These are phyloP conservation scores for Calypte anna DNA, from an alignment of 2,113 vertebrate genomes.

Conservation along the genomic window DNA sequence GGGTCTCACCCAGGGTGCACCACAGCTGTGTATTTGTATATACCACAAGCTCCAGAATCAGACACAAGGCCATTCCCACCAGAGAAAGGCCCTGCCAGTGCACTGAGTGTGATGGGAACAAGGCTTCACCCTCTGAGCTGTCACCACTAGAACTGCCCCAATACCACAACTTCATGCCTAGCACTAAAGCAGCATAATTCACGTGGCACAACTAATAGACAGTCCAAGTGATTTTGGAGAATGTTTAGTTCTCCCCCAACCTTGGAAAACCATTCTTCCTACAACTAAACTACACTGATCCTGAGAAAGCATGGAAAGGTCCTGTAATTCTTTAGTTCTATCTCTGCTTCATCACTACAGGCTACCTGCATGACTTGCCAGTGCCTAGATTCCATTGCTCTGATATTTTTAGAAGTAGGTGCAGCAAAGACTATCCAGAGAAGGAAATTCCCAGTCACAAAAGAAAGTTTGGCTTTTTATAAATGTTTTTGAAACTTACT, in stretches of 20 bases:
- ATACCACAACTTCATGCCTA: not conserved
- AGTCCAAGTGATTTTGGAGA: not conserved
- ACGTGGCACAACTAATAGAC: not conserved
- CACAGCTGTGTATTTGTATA: no score
- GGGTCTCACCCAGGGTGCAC: not conserved
- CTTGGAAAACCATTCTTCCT: not conserved
- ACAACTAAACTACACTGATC: not conserved
- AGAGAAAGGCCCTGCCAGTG: not conserved
- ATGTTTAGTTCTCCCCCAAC: not conserved
- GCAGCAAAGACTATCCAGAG: not conserved
- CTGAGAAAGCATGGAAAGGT: not conserved
- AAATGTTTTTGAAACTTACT: not conserved
- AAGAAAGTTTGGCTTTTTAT: not conserved
- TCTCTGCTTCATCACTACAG: not conserved
- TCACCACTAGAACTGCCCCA: not conserved
- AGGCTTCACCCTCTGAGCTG: accelerated
- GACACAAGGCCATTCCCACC: accelerated
- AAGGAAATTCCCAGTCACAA: not conserved
- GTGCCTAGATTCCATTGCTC: not conserved
- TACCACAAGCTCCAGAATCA: accelerated
- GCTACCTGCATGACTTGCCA: not conserved
- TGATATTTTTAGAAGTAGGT: not conserved
- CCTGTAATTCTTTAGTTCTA: not conserved
- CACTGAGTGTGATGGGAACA: not conserved
- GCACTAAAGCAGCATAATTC: not conserved